These are phyloP conservation scores for Oncorhynchus clarkii DNA, from an alignment of 2,113 vertebrate species.

Conservation along the genomic window DNA sequence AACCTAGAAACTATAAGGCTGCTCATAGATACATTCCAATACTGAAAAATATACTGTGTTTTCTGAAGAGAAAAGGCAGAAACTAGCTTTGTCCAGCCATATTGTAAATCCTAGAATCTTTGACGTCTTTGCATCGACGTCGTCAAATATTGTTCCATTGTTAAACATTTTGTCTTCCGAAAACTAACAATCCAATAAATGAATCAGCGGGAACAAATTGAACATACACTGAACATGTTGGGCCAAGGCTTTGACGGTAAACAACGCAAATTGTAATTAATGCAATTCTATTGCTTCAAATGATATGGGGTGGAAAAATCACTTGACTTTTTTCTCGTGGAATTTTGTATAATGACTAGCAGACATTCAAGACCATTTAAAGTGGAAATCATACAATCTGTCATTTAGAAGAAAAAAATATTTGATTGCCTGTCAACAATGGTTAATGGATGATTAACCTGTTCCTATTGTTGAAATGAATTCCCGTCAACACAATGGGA, in stretches of 20 bases:
- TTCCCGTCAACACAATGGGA: slow-evolving; percentile 62
- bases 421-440: slow-evolving; percentile 52
- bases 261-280: neutral
- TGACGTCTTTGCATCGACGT: no score
- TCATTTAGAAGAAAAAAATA: slow-evolving; percentile 41
- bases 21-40: neutral
- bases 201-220: neutral
- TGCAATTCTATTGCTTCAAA: neutral
- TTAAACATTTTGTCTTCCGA: neutral
- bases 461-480: slow-evolving; percentile 66
- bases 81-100: neutral
- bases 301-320: neutral
- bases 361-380: slow-evolving; percentile 47
- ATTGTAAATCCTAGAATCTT: neutral
- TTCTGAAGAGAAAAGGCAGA: neutral
- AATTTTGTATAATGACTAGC: neutral
- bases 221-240: no score
- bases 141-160: neutral
- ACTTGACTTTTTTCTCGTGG: neutral
- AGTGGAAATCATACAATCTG: slow-evolving; percentile 33
- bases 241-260: neutral
- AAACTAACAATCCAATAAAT: neutral
- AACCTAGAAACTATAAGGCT: neutral
- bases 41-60: neutral
- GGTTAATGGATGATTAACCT: slow-evolving; percentile 50